Percentiles rank a stretch among this genome's conserved stretches.
These are phyloP conservation scores for Parambassis ranga DNA, from an alignment of 2,797 vertebrate genomes.

Conservation along the genomic window DNA sequence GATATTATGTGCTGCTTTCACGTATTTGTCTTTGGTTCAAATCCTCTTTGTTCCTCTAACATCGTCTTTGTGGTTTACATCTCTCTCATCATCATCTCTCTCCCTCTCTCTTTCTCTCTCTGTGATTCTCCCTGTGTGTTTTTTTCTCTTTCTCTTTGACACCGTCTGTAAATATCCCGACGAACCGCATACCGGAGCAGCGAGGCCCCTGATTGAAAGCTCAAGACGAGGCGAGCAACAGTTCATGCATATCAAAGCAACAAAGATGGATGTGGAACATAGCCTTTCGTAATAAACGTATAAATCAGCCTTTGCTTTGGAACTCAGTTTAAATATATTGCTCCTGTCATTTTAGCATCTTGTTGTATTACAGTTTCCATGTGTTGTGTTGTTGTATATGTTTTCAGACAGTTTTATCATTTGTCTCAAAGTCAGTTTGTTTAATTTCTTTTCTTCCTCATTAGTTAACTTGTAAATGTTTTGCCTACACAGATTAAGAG, in stretches of 20 bases:
- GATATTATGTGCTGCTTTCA: slow-evolving; percentile 14
- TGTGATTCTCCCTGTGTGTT: not conserved
- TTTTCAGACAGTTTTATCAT: slow-evolving; percentile 16
- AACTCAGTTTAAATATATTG: slow-evolving; percentile 12
- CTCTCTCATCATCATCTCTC: slow-evolving; percentile 10
- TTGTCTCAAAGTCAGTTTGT: not conserved
- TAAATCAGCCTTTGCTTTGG: slow-evolving; percentile 50
- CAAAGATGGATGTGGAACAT: slow-evolving; percentile 53
- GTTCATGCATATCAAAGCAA: slow-evolving; percentile 52
- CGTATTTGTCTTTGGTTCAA: slow-evolving; percentile 29
- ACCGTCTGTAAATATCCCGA: slow-evolving; percentile 51
- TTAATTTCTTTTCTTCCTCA: slow-evolving; percentile 18
- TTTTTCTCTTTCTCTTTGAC: slow-evolving; percentile 14
- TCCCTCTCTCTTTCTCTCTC: not conserved
- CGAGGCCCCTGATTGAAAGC: slow-evolving; percentile 40
- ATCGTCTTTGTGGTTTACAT: slow-evolving; percentile 28
- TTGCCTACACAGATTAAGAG: not conserved
- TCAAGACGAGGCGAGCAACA: slow-evolving; percentile 31
- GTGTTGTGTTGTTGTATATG: not conserved
- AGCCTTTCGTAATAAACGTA: slow-evolving; percentile 54
- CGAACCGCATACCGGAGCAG: slow-evolving; percentile 8
- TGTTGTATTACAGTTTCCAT: slow-evolving; percentile 15
- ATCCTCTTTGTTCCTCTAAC: slow-evolving; percentile 31
- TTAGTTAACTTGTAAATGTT: not conserved
- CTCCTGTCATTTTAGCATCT: slow-evolving; percentile 19